Conservation (phyloP, 2,797 vertebrate genomes). For the Pipistrellus pipistrellus region DNA sequence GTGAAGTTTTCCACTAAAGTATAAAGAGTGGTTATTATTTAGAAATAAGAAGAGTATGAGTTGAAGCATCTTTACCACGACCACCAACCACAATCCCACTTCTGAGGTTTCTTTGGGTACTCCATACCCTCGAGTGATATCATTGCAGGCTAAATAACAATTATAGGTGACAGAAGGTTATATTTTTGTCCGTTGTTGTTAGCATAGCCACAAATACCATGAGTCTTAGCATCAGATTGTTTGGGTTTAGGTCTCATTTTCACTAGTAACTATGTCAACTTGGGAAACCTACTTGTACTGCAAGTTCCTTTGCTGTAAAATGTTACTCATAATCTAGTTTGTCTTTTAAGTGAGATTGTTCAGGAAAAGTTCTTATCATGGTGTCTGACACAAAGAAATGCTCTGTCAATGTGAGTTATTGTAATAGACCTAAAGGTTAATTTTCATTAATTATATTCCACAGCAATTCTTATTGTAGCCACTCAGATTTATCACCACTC, state of each 20-base stretch:
- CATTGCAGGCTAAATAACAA: background rate
- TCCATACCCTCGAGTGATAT: background rate
- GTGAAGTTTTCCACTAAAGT: background rate
- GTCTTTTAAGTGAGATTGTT: slow-evolving; percentile 55
- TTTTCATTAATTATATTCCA: slow-evolving; percentile 60
- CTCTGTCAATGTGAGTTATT: slow-evolving; percentile 21
- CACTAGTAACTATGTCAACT: background rate
- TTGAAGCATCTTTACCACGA: slow-evolving; percentile 28
- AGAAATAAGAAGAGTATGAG: background rate
- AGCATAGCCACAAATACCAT: background rate
- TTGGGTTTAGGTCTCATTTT: slow-evolving; percentile 22
- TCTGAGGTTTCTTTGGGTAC: background rate
- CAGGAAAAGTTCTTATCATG: background rate
- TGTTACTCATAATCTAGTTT: slow-evolving; percentile 23
- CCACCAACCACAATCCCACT: background rate
- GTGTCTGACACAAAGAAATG: background rate
- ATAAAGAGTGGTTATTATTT: slow-evolving; percentile 41
- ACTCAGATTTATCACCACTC: background rate
- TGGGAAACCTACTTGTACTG: background rate
- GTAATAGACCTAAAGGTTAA: slow-evolving; percentile 21
- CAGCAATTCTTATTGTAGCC: slow-evolving; percentile 14
- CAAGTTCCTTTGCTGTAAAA: slow-evolving; percentile 9
- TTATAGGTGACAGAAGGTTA: background rate
- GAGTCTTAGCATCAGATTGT: background rate
- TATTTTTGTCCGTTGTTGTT: background rate